Conservation (phyloP, 2,113 vertebrate genomes). For the Choloepus hoffmanni region DNA sequence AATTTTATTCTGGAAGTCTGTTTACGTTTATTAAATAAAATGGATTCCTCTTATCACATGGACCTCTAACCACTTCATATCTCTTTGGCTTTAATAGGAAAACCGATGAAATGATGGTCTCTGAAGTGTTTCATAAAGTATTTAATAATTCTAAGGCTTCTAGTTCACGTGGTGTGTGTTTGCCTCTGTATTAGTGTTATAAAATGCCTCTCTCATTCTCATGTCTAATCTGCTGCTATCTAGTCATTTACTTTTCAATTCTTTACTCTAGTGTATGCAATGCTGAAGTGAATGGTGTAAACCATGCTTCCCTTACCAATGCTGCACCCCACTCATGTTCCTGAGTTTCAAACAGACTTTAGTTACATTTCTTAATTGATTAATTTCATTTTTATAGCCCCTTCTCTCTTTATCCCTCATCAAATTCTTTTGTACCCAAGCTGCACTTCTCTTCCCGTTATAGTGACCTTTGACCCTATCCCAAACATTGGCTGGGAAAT, state of each 20-base stretch:
- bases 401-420: background rate
- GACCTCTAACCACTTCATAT: constrained; percentile 28
- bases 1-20: constrained; percentile 10
- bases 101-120: background rate
- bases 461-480: background rate
- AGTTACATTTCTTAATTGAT: background rate
- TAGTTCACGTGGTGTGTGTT: background rate
- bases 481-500: background rate
- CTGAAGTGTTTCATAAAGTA: background rate
- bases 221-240: background rate
- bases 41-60: background rate
- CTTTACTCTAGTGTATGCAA: background rate
- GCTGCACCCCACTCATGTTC: background rate
- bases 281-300: background rate
- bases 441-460: background rate
- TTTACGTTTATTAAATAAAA: constrained; percentile 56
- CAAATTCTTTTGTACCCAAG: background rate
- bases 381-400: background rate
- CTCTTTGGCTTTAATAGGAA: background rate
- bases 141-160: background rate
- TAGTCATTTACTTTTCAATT: background rate
- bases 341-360: constrained; percentile 13
- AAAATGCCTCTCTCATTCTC: background rate
- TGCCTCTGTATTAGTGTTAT: background rate
- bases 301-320: background rate